Base-by-base conservation (phyloP, 1,140 invertebrate genomes). In the Drosophila athabasca region DNA sequence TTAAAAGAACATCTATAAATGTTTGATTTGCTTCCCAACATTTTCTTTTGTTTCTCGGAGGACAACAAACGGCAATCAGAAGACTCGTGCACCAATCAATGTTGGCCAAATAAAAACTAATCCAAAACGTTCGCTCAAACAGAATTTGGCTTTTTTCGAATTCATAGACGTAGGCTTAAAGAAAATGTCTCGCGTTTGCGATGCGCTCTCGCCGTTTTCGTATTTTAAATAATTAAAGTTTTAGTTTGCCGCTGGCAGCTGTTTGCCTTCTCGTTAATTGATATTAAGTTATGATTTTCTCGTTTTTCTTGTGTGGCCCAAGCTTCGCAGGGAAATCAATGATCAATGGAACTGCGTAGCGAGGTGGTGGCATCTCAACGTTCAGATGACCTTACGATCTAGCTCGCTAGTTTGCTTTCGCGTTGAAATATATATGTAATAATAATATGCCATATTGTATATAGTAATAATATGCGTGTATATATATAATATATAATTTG, bases 1-100 rank as follows among this genome's bases (percentile, higher is more conserved):
- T 69, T 71, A 65, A 84, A 85, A 80, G 70, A 83, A 83, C 82
- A 79, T 82, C 69, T 78, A 79, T 73, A 83, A 85, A 80, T 82
- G 52, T 52, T 81, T 76, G 54, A 54, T 67, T 82, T 76, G 64
- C 57, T 67, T 76, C 29, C 70, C 50, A 73, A 73, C 72, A 54
- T 81, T 81, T 62, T 48, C 22, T 44, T 75, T 66, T 79, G 49
- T 13, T 67, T 81, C 46, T 62, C 26, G 39, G 62, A 68, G 61
- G 74, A 82, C 83, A 82, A 88, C 60, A 65, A 88, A 78, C 65
- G 70, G 66, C 69, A 78, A 85, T 78, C 78, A 80, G 65, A 85
- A 70, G 74, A 87, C 82, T 64, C 67, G 53, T 64, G 55, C 74
- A 81, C 73, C 68, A 78, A 85, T 68, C 43, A 53, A 65, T 59